Base-by-base conservation (phyloP, 1,140 invertebrate genomes). In the Drosophila nigromelanica region DNA sequence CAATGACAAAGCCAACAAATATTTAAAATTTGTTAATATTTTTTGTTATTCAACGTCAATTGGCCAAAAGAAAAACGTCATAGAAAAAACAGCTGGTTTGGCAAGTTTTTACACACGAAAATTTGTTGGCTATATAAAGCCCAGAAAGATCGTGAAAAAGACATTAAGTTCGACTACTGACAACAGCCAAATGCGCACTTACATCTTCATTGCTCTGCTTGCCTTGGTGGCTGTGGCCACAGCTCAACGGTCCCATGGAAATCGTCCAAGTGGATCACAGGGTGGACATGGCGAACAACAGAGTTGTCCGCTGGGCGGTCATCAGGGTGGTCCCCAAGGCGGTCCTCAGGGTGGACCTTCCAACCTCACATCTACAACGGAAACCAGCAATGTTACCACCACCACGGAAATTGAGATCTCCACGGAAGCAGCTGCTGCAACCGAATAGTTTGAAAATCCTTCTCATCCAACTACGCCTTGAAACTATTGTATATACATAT, bases 221-320 rank as follows among this genome's bases (percentile, higher is more conserved):
- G 72, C 40, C 15, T 0, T 75, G 61, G 61, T 51, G 11, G 71
- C 61, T 10, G 33, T 75, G 18, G 75, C 59, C n/a, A 43, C 54
- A 10, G 74, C 67, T 24, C 66, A 77, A 42, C 74, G 66, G 21
- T 73, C 74, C 5, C 40, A 33, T 11, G 52, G 52, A 3, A 42
- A 54, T n/a, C 18, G 18, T 0, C 54, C 33, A 39, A 24, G 63
- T 18, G 40, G 52, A 8, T 18, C 11, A 3, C 30, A 33, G 30
- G 24, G 47, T 21, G 35, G 47, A 0, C 30, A 33, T 0, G 24
- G 47, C n/a, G 35, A 47, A 5, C 10, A 3, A 8, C 35, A 55
- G 21, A 15, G 35, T 15, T 18, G 42, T 8, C 39, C 18, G 1
- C 61, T 27, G 3, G 48, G 50, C 4, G 59, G 48, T 15, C 8